These are phyloP conservation scores for Malurus splendens DNA, from an alignment of 2,797 vertebrate species.

Conservation along the genomic window DNA sequence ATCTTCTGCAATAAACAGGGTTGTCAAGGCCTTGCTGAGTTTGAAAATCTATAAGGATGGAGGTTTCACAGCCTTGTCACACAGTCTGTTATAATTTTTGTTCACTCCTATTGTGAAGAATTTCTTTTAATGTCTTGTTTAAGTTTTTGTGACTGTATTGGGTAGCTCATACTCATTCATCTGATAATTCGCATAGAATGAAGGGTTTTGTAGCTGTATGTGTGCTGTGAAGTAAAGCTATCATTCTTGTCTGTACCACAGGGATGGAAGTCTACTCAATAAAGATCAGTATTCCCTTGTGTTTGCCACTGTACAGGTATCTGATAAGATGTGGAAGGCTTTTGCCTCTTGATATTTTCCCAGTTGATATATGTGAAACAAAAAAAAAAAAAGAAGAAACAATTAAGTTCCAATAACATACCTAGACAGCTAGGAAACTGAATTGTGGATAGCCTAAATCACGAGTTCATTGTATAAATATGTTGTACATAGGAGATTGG, in stretches of 20 bases:
- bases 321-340: background rate
- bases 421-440: background rate
- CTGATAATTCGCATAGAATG: background rate
- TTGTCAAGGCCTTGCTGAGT: background rate
- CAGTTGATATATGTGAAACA: background rate
- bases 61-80: background rate
- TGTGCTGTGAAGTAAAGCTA: background rate
- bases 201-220: background rate
- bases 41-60: background rate
- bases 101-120: background rate
- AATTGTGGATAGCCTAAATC: background rate
- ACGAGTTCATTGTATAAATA: background rate
- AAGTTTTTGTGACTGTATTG: background rate
- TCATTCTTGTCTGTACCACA: background rate
- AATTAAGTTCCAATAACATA: background rate
- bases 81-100: background rate
- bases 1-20: background rate
- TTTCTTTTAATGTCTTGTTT: background rate
- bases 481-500: background rate
- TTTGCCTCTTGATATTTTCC: background rate
- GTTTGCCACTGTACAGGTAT: background rate
- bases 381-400: background rate
- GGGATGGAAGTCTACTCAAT: background rate
- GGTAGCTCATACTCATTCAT: background rate
- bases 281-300: background rate